phyloP scores from a whole-genome alignment of 2,888 invertebrate genomes.

The Globia sparganii region DNA sequence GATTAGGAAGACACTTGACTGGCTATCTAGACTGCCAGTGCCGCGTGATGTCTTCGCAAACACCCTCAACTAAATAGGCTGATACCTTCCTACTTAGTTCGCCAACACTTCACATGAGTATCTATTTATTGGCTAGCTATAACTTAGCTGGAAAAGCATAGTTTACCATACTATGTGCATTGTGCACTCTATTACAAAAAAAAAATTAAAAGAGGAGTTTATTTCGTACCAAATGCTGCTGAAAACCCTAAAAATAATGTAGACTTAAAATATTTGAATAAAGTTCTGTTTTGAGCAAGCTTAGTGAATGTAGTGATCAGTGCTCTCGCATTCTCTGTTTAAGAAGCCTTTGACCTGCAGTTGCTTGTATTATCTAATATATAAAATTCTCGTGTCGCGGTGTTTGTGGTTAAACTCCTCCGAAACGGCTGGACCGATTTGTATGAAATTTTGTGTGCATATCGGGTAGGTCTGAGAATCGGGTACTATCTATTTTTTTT shows the following conservation, averaged over 20 bases:
- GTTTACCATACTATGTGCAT: background rate
- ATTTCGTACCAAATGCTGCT: background rate
- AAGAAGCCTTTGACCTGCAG: background rate
- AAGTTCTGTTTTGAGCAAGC: background rate
- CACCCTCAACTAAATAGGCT: background rate
- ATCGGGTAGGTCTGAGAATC: too few species aligned
- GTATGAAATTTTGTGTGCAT: too few species aligned
- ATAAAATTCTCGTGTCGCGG: too few species aligned
- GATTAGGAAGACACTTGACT: conserved; percentile 22
- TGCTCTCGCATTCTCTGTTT: background rate
- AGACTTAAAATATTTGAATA: background rate
- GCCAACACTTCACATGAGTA: background rate
- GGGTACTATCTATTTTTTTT: too few species aligned
- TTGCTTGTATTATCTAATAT: too few species aligned
- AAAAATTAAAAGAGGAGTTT: background rate
- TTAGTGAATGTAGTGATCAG: background rate
- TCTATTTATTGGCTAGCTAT: background rate
- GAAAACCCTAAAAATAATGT: background rate
- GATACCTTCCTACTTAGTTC: background rate
- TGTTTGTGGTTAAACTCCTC: too few species aligned
- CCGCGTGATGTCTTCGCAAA: background rate
- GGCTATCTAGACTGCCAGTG: conserved; percentile 2
- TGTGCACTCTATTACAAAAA: background rate
- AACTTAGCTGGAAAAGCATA: background rate
- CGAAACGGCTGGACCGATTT: too few species aligned